Percentiles rank a stretch among this genome's conserved stretches.
Conservation (phyloP, 2,888 invertebrate species). For the Stenolophus ochropezus region DNA sequence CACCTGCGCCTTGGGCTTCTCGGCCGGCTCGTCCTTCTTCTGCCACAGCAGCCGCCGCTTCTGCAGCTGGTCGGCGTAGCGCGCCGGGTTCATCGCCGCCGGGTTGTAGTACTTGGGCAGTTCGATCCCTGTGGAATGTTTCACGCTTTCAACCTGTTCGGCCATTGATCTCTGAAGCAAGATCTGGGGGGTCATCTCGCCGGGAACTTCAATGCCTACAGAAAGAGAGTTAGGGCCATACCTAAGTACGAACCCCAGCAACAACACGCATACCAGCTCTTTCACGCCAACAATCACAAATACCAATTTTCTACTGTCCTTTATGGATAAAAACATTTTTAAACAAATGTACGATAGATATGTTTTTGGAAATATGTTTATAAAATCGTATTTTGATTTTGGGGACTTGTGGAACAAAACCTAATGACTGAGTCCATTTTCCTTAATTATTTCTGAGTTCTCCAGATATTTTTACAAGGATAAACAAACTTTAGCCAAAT, state of each 20-base stretch:
- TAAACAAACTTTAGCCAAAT: too few species aligned
- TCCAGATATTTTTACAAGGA: too few species aligned
- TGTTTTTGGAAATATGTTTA: too few species aligned
- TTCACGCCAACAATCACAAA: neutral
- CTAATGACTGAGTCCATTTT: too few species aligned
- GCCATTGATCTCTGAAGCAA: slow-evolving; percentile 74
- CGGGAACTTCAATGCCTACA: slow-evolving; percentile 68
- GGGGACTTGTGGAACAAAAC: too few species aligned
- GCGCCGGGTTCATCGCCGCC: slow-evolving; percentile 82
- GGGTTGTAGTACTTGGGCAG: slow-evolving; percentile 86
- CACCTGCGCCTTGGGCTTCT: slow-evolving; percentile 68
- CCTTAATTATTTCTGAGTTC: too few species aligned
- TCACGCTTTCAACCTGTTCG: slow-evolving; percentile 69
- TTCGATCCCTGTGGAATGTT: slow-evolving; percentile 73
- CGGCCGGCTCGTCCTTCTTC: slow-evolving; percentile 76
- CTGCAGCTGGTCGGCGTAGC: slow-evolving; percentile 92
- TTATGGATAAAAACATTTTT: too few species aligned
- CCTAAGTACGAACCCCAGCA: neutral
- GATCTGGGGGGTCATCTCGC: slow-evolving; percentile 75
- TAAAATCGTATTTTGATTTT: too few species aligned
- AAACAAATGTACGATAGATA: too few species aligned
- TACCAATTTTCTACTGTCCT: neutral
- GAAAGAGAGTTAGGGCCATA: slow-evolving; percentile 17
- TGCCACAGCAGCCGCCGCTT: slow-evolving; percentile 95
- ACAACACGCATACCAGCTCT: neutral